Evolutionary conservation across 2,888 invertebrate species (phyloP), one percentile per base, ranked within the genome.

Genomic region (Campoletis raptor): DNA sequence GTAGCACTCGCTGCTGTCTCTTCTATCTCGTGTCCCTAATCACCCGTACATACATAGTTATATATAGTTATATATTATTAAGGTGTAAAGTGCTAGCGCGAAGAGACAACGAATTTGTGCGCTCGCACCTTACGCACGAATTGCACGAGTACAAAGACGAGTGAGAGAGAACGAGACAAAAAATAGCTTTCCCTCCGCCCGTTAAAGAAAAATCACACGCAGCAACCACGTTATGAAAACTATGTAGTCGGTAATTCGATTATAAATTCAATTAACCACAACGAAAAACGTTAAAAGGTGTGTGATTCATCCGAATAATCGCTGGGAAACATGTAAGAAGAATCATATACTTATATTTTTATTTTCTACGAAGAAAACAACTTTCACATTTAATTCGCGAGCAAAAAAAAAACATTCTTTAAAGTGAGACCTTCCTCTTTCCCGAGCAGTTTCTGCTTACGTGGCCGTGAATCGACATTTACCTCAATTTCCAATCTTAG

Each of bases 391-490:
- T 21, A 12, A 54, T 40, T 42, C 18, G 37, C 4, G 42, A 30
- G 30, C 6, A 37, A 64, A 72, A 40, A 40, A 64, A 30, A 37
- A 76, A 70, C 42, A 57, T 45, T 30, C 30, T 67, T 79, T 57
- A 30, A 30, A 30, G 30, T 21, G 54, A 30, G 78, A n/a, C 37
- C 42, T 61, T 64, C 18, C 61, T 73, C 5, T 15, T 78, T 79
- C 42, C 42, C 24, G 12, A 37, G 52, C 64, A 30, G 57, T 64
- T 70, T 79, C 42, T 83, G 83, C 86, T 81, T 86, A 86, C 86
- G 86, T 86, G 86, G 86, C 86, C 72, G 83, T 81, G 83, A 66
- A 81, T 83, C 83, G 83, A 83, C 86, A 81, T 77, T 81, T 67
- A 48, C 70, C 54, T 72, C 36, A 37, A 77, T 78, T 73, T 66